Percentiles rank a stretch among this genome's conserved stretches.
Conservation (phyloP, 2,888 invertebrate species). For the Drosophila algonquin region DNA sequence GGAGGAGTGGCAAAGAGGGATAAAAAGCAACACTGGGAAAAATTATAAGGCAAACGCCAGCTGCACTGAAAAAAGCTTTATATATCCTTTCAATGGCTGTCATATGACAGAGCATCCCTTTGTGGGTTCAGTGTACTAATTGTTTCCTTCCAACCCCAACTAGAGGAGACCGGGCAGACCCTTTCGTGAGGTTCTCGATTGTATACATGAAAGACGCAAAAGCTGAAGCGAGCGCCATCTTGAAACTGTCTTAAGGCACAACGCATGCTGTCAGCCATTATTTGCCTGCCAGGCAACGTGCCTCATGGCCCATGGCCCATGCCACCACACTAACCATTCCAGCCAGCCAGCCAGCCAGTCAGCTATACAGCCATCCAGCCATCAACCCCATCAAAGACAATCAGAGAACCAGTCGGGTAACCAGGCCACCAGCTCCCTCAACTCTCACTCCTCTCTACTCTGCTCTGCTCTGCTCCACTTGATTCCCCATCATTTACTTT, state of each 20-base stretch:
- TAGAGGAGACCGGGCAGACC: not conserved
- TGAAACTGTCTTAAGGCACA: conserved; percentile 66
- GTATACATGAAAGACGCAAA: conserved; percentile 26
- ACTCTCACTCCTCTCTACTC: conserved; percentile 2
- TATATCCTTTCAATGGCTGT: not conserved
- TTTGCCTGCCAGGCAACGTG: conserved; percentile 57
- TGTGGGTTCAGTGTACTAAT: not conserved
- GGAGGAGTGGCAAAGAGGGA: too few relatives aligned
- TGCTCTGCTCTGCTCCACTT: conserved; percentile 27
- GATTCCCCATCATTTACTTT: conserved; percentile 80
- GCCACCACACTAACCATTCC: conserved; percentile 2
- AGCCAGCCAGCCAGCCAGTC: too few relatives aligned
- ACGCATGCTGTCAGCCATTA: conserved; percentile 69
- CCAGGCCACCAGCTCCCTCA: conserved; percentile 38
- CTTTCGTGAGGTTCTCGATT: conserved; percentile 12
- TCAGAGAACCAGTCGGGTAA: conserved; percentile 58
- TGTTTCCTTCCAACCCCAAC: not conserved
- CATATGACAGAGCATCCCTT: too few relatives aligned
- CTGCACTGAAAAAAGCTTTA: not conserved
- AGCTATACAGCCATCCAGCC: not conserved
- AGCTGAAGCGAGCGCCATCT: conserved; percentile 65
- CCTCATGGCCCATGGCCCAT: too few relatives aligned
- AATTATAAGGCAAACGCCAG: not conserved
- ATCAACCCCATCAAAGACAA: conserved; percentile 34
- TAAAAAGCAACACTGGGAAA: not conserved